Evolutionary conservation across 2,797 vertebrate genomes (phyloP), one percentile per base, ranked within the genome.

Genomic region (Phalloptychus januarius): DNA sequence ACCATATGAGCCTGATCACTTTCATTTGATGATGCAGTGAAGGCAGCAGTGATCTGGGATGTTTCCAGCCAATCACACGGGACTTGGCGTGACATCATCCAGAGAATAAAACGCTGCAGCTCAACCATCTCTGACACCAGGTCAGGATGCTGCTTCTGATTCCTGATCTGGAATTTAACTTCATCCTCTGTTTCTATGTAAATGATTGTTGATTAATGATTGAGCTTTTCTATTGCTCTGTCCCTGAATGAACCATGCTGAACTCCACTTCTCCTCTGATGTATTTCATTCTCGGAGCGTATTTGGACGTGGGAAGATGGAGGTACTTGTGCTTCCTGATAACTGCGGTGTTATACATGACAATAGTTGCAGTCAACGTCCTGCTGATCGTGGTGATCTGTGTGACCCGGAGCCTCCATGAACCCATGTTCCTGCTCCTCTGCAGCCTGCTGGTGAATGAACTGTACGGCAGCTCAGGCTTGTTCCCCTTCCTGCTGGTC

Each of bases 401-500:
- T 69, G 65, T 69, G 65, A 69, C 13, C 38, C 40, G 65, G 38
- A 69, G 38, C 20, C 3, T 69, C 13, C 65, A 42, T n/a, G 65
- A 69, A 69, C 65, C 65, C 12, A 69, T 69, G 65, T 69, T 13
- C 23, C 23, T 40, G 65, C 2, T 69, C 23, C 65, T 69, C 20
- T 42, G 65, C 65, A 69, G 65, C 38, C 65, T 69, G 65, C 5
- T 67, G 5, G 38, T 67, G 38, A 67, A 67, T 4, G 65, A 67
- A 13, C 36, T 67, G 8, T 67, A 42, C 10, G 65, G 65, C 20
- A 40, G 65, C 65, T 42, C 65, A 25, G 20, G 20, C 20, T 67
- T 67, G 65, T n/a, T 67, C 6, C 65, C 65, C 23, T n/a, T 67
- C 38, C 36, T 88, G 4, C 50, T 89, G 78, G 1, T 44, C 36